A percentile compares a stretch with the other conserved stretches of the same genome.
Conservation (phyloP, 1,140 invertebrate genomes). For the Druon quercuslanigerum region DNA sequence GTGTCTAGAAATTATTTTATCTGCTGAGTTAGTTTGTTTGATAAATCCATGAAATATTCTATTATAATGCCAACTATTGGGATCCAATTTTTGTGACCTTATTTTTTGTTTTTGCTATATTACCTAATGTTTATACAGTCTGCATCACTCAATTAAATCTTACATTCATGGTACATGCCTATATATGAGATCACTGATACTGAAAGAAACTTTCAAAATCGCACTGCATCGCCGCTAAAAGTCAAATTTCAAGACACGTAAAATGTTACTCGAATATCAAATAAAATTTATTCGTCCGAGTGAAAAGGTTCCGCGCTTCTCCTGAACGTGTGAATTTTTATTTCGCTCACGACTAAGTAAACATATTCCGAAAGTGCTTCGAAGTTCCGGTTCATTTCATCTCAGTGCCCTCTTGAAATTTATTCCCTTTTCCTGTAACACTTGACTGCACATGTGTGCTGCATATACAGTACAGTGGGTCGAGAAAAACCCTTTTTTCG, state of each 20-base stretch:
- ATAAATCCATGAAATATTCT: too few species aligned
- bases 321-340: constrained; percentile 28
- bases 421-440: constrained; percentile 18
- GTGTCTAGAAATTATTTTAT: too few species aligned
- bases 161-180: too few species aligned
- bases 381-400: constrained; percentile 24
- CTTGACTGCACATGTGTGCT: not conserved
- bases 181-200: too few species aligned
- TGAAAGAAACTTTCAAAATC: not conserved
- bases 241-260: constrained; percentile 26
- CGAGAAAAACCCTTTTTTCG: too few species aligned
- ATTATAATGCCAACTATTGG: too few species aligned
- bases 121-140: too few species aligned
- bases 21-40: too few species aligned
- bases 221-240: not conserved
- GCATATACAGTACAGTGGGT: too few species aligned
- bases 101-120: too few species aligned
- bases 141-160: too few species aligned
- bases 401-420: constrained; percentile 15
- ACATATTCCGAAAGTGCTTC: constrained; percentile 29
- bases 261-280: constrained; percentile 30
- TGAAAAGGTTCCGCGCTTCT: constrained; percentile 19
- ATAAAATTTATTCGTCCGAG: constrained; percentile 25
- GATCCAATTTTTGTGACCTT: too few species aligned
- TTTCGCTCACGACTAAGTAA: constrained; percentile 19